phyloP scores from a whole-genome alignment of 2,797 vertebrate genomes.

The Cossypha caffra region DNA sequence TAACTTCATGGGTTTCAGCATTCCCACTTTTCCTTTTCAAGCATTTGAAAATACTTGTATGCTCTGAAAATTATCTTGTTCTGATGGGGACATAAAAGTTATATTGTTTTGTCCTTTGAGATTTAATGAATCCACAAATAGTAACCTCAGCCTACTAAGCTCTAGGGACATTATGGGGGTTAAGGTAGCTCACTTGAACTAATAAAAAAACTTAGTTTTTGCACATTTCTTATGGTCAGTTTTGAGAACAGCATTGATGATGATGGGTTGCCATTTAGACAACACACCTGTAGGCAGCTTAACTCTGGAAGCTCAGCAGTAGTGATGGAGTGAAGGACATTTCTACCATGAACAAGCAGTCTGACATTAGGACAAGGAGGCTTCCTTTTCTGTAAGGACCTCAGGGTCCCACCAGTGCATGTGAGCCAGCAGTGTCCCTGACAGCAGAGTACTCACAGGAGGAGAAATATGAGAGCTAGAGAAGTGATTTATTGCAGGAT shows the following conservation, averaged over 20 bases:
- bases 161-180: not conserved
- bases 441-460: not conserved
- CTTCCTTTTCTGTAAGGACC: not conserved
- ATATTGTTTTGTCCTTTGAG: not conserved
- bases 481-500: not conserved
- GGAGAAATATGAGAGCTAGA: not conserved
- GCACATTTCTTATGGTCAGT: not conserved
- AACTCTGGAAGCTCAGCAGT: not conserved
- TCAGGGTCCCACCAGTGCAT: not conserved
- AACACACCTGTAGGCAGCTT: not conserved
- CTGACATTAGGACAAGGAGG: not conserved
- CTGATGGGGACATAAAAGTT: not conserved
- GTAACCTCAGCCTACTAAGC: not conserved
- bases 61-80: not conserved
- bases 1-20: not conserved
- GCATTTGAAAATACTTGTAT: not conserved
- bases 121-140: not conserved
- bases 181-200: not conserved
- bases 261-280: not conserved
- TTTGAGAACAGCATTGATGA: not conserved
- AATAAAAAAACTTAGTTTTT: not conserved
- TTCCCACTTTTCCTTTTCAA: not conserved
- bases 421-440: not conserved
- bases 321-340: not conserved
- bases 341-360: not conserved